phyloP scores from a whole-genome alignment of 2,113 vertebrate genomes.

The Chrysochloris asiatica region DNA sequence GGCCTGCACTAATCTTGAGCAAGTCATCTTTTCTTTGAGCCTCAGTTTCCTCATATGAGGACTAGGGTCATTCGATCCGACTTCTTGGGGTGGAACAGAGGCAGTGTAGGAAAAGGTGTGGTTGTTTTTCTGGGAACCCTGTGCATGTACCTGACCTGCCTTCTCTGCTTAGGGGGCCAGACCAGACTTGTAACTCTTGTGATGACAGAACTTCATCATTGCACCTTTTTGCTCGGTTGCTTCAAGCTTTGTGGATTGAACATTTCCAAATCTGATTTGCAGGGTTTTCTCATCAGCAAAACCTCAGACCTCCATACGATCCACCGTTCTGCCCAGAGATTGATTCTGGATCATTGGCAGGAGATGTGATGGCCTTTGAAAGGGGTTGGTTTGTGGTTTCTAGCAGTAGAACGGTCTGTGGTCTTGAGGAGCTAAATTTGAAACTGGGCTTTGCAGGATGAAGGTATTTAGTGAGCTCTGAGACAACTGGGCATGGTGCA shows the following conservation, averaged over 20 bases:
- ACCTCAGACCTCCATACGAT: constrained; percentile 1
- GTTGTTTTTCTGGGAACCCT: neutral
- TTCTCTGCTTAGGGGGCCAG: neutral
- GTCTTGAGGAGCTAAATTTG: constrained; percentile 42
- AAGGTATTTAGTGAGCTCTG: neutral
- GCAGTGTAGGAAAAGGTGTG: neutral
- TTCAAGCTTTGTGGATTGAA: neutral
- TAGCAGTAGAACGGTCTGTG: constrained; percentile 38
- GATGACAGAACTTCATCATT: neutral
- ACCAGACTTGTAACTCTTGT: neutral
- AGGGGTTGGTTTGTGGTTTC: constrained; percentile 61
- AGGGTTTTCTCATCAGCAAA: neutral
- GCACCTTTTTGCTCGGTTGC: neutral
- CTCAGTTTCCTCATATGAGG: constrained; percentile 18
- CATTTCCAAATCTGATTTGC: constrained; percentile 25
- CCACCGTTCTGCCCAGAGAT: constrained; percentile 48
- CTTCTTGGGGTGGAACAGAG: neutral
- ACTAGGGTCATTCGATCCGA: neutral
- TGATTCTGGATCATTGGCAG: constrained; percentile 27
- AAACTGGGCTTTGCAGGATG: constrained; percentile 42
- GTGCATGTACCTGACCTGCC: rapidly evolving
- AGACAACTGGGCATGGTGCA: neutral
- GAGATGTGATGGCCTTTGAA: constrained; percentile 36
- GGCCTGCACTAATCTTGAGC: neutral
- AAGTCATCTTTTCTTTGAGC: neutral